Percentiles rank a stretch among this genome's conserved stretches.
phyloP scores from a whole-genome alignment of 2,113 vertebrate species.

The Bufo gargarizans region DNA sequence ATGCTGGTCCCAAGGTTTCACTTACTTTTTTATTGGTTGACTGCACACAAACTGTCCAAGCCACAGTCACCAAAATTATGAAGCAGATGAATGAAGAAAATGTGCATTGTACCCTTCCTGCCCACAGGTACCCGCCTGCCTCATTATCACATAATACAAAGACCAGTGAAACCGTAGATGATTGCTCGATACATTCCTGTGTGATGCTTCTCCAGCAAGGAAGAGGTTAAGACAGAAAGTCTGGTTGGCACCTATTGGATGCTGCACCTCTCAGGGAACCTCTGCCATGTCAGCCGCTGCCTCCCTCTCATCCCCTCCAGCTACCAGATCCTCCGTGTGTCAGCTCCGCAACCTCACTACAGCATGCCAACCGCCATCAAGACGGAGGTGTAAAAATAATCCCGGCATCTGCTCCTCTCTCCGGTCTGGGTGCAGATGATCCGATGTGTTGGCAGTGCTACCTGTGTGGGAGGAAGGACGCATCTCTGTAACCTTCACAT shows the following conservation, averaged over 20 bases:
- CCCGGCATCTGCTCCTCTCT: conserved; percentile 34
- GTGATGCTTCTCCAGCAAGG: not conserved
- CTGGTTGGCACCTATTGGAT: not conserved
- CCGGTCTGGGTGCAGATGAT: conserved; percentile 11
- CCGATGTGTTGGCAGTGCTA: conserved; percentile 24
- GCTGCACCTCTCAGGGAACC: not conserved
- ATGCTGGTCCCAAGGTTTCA: too few species aligned
- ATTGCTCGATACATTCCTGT: not conserved
- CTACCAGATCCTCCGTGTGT: conserved; percentile 33
- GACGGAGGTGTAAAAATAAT: conserved; percentile 36
- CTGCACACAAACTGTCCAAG: too few species aligned
- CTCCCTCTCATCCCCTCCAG: not conserved
- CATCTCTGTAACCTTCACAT: not conserved
- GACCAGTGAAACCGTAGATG: not conserved
- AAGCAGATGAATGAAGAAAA: too few species aligned
- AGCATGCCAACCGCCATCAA: not conserved
- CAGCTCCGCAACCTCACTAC: conserved; percentile 14
- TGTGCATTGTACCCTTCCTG: too few species aligned
- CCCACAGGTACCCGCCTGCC: too few species aligned
- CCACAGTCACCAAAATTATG: too few species aligned
- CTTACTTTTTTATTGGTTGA: too few species aligned
- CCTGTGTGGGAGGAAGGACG: not conserved
- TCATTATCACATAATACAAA: not conserved
- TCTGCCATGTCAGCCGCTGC: not conserved
- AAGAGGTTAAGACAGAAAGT: not conserved